Conservation (phyloP, 2,797 vertebrate species). For the Sebastes cheni region DNA sequence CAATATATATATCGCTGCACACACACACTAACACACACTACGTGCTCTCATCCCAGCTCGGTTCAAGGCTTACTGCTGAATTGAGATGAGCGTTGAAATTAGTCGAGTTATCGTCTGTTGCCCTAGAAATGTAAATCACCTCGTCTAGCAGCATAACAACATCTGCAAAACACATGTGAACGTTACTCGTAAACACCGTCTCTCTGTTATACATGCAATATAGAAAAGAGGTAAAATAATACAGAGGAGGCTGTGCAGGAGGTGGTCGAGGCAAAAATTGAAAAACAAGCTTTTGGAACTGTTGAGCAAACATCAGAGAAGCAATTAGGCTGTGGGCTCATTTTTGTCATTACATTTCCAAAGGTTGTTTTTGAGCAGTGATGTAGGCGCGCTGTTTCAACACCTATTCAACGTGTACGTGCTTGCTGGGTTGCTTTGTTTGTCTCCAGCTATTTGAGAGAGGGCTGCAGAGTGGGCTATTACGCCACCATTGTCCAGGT, state of each 20-base stretch:
- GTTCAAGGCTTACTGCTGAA: slow-evolving; percentile 16
- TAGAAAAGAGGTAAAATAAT: neutral
- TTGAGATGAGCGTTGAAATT: slow-evolving; percentile 5
- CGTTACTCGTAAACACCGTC: neutral
- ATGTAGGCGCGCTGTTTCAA: neutral
- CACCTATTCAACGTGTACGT: neutral
- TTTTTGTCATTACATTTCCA: neutral
- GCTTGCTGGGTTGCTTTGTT: neutral
- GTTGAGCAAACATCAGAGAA: slow-evolving; percentile 1
- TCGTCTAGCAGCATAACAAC: neutral
- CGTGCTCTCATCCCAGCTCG: neutral
- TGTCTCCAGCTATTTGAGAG: neutral
- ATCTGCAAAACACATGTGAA: neutral
- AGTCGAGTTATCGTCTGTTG: slow-evolving; percentile 14
- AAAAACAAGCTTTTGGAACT: neutral
- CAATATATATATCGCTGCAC: neutral
- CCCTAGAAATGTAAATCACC: slow-evolving; percentile 39
- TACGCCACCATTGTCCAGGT: slow-evolving; percentile 14
- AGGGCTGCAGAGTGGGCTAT: slow-evolving; percentile 6
- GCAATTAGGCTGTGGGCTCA: neutral
- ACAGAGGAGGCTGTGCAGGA: neutral
- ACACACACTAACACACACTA: neutral
- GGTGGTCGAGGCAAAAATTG: neutral
- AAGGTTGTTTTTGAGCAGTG: neutral
- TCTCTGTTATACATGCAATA: neutral